Evolutionary conservation across 2,113 vertebrate genomes (phyloP).

Genomic region (Abramis brama): DNA sequence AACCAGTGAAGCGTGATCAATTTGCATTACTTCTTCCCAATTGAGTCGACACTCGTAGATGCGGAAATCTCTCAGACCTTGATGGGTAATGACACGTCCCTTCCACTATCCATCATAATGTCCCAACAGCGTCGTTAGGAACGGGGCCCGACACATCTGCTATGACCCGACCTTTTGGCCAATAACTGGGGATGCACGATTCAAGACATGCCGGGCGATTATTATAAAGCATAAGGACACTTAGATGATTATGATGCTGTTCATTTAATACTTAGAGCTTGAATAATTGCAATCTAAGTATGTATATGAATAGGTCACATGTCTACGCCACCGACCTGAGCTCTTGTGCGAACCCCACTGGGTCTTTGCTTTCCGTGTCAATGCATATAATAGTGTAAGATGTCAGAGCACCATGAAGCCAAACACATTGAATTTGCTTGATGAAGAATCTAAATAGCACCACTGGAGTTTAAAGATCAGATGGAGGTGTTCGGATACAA

Average conservation of each 20-base stretch:
- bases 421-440: not conserved
- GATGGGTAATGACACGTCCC: constrained; percentile 47
- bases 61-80: constrained; percentile 32
- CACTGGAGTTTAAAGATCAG: no score
- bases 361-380: not conserved
- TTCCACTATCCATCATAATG: constrained; percentile 43
- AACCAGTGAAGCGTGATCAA: constrained; percentile 50
- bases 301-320: not conserved
- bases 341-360: not conserved
- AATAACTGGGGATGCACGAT: not conserved
- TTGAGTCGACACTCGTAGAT: constrained; percentile 13
- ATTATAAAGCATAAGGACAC: no score
- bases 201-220: not conserved
- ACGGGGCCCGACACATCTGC: not conserved
- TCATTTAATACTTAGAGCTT: not conserved
- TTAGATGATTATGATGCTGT: not conserved
- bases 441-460: not conserved
- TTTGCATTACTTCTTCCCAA: constrained; percentile 48
- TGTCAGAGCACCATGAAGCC: not conserved
- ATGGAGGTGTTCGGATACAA: no score
- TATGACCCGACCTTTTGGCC: not conserved
- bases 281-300: not conserved
- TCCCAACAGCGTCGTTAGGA: not conserved
- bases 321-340: not conserved
- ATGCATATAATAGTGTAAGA: not conserved